Percentiles rank a stretch among this genome's conserved stretches.
phyloP scores from a whole-genome alignment of 2,888 invertebrate genomes.

The Dugesia japonica region DNA sequence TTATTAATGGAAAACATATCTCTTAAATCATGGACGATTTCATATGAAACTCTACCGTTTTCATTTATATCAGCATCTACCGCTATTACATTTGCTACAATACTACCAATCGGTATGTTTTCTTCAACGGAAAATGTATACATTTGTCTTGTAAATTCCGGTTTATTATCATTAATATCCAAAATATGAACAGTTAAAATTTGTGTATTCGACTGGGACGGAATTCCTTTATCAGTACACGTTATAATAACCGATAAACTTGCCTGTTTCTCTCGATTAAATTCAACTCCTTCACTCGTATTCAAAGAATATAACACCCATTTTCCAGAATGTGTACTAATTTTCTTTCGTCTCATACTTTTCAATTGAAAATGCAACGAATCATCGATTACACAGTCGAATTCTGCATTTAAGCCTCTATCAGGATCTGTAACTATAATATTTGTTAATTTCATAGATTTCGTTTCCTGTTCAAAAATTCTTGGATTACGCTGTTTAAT shows the following conservation, averaged over 20 bases:
- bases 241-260: background rate
- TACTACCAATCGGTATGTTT: constrained; percentile 20
- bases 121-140: background rate
- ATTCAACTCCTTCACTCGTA: constrained; percentile 4
- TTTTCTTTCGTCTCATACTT: background rate
- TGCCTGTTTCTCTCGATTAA: background rate
- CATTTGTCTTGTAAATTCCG: background rate
- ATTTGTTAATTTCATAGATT: background rate
- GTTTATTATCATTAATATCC: background rate
- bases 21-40: background rate
- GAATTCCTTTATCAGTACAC: background rate
- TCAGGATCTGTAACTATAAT: background rate
- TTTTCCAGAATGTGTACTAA: background rate
- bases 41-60: background rate
- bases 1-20: background rate
- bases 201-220: background rate
- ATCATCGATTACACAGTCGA: constrained; percentile 5
- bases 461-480: background rate
- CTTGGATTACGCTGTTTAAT: background rate
- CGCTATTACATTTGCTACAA: background rate
- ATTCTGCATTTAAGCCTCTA: background rate
- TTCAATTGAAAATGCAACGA: background rate
- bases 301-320: constrained; percentile 9
- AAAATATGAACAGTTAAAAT: background rate
- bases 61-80: background rate